Evolutionary conservation across 2,888 invertebrate genomes (phyloP).

Genomic region (Cerastoderma edule): DNA sequence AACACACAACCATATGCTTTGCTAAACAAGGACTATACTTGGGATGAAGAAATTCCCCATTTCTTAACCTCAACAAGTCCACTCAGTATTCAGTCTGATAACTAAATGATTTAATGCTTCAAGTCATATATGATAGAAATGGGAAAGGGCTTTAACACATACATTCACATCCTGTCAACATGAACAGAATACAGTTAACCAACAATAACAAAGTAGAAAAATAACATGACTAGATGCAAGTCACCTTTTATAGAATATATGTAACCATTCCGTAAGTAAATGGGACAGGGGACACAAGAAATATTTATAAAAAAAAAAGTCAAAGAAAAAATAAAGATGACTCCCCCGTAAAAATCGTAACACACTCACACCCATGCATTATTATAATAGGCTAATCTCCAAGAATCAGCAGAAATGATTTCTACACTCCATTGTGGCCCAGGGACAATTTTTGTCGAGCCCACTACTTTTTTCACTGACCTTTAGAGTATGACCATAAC

Average conservation of each 20-base stretch:
- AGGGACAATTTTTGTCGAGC: too few relatives aligned
- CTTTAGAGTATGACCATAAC: too few relatives aligned
- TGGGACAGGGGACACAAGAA: not conserved
- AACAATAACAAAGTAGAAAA: conserved; percentile 68
- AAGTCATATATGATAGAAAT: too few relatives aligned
- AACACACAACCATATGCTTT: too few relatives aligned
- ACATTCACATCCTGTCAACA: conserved; percentile 34
- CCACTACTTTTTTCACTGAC: too few relatives aligned
- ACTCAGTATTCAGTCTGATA: too few relatives aligned
- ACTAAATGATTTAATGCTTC: too few relatives aligned
- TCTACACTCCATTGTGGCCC: too few relatives aligned
- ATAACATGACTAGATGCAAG: conserved; percentile 61
- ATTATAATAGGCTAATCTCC: conserved; percentile 39
- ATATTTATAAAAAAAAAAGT: conserved; percentile 5
- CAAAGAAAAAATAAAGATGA: conserved; percentile 28
- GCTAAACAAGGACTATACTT: too few relatives aligned
- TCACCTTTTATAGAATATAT: conserved; percentile 25
- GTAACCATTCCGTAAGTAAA: conserved; percentile 21
- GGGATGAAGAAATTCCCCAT: too few relatives aligned
- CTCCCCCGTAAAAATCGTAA: conserved; percentile 31
- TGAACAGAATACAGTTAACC: conserved; percentile 62
- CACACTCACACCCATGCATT: conserved; percentile 44
- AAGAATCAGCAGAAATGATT: conserved; percentile 52
- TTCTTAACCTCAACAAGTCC: too few relatives aligned
- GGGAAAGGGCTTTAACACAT: not conserved